A percentile compares a stretch with the other conserved stretches of the same genome.
These are phyloP conservation scores for Pristionchus arcanus DNA, from an alignment of 2,888 invertebrate species.

Conservation along the genomic window DNA sequence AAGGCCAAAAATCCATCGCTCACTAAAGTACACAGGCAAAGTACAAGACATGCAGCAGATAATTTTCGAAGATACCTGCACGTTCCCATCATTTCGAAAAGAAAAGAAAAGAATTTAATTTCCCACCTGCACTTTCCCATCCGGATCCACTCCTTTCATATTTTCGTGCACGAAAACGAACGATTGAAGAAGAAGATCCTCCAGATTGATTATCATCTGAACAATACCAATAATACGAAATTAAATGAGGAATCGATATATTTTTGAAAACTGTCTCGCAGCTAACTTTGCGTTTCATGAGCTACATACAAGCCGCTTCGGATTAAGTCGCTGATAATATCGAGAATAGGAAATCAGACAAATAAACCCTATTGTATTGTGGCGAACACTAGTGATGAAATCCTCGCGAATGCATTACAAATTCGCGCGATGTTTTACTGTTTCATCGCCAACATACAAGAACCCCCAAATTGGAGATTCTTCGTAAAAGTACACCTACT, in stretches of 20 bases:
- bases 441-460: no score
- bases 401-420: no score
- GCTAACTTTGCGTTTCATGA: no score
- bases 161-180: constrained; percentile 38
- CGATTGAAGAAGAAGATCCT: constrained; percentile 35
- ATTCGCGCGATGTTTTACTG: no score
- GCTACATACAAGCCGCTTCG: no score
- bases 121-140: constrained; percentile 31
- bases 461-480: no score
- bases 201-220: background rate
- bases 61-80: no score
- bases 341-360: background rate
- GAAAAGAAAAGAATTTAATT: background rate
- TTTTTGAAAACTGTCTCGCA: background rate
- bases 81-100: background rate
- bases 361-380: background rate
- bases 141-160: background rate
- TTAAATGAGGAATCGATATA: background rate
- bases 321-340: background rate
- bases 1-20: no score
- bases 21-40: no score
- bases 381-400: no score
- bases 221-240: background rate
- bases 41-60: no score
- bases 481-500: no score